Conservation (phyloP, 2,888 invertebrate species). For the Zele albiditarsus region DNA sequence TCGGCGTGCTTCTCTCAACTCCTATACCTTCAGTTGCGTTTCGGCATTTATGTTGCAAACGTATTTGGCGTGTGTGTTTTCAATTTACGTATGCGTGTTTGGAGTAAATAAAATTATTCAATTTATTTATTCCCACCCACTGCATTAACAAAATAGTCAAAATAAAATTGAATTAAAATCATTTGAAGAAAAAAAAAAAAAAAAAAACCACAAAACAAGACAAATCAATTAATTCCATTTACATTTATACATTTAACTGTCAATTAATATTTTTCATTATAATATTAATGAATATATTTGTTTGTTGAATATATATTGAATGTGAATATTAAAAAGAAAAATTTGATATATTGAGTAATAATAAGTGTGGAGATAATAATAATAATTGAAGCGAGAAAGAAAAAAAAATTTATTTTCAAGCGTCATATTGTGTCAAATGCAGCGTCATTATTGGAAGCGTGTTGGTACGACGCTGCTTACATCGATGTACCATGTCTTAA, state of each 20-base stretch:
- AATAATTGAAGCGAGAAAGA: no score
- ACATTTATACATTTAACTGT: not conserved
- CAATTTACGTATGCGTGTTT: not conserved
- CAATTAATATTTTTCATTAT: not conserved
- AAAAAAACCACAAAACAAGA: no score
- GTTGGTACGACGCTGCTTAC: constrained; percentile 46
- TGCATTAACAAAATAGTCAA: no score
- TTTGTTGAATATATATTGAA: no score
- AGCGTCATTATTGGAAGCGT: constrained; percentile 43
- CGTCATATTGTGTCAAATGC: constrained; percentile 45
- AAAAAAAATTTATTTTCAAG: not conserved
- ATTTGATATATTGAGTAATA: no score
- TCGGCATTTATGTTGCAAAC: constrained; percentile 48
- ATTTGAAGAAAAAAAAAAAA: no score
- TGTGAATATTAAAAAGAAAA: not conserved
- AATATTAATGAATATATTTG: no score
- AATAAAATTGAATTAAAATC: no score
- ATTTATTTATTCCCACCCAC: not conserved
- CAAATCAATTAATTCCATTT: not conserved
- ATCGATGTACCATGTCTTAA: constrained; percentile 36
- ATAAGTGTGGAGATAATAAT: no score
- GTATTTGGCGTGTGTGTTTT: not conserved
- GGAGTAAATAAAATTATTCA: not conserved
- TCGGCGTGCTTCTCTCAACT: constrained; percentile 51
- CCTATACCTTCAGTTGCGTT: constrained; percentile 43